Percentiles rank a stretch among this genome's conserved stretches.
These are phyloP conservation scores for Cygnus buccinator DNA, from an alignment of 2,113 vertebrate species.

Conservation along the genomic window DNA sequence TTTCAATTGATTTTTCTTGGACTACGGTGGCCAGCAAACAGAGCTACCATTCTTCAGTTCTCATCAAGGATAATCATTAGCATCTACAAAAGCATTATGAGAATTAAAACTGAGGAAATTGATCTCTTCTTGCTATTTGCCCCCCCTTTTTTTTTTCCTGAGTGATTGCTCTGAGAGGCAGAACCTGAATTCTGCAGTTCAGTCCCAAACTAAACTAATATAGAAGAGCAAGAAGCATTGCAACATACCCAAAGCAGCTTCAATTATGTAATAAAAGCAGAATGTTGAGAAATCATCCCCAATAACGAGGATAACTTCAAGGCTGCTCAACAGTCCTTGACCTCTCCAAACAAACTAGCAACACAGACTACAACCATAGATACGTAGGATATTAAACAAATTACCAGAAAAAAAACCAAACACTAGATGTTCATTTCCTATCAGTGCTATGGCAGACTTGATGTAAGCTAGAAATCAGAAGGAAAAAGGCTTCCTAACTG, in stretches of 20 bases:
- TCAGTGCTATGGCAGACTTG: not conserved
- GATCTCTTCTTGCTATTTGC: rapidly evolving
- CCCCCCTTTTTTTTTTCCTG: no score
- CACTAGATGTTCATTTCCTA: not conserved
- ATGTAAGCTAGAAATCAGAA: not conserved
- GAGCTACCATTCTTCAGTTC: not conserved
- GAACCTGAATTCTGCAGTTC: not conserved
- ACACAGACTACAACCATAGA: not conserved
- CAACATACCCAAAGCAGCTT: not conserved
- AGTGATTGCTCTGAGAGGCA: not conserved
- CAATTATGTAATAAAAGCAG: not conserved
- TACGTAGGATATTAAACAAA: not conserved
- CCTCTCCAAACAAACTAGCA: not conserved
- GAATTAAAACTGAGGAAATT: not conserved
- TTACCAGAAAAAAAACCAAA: not conserved
- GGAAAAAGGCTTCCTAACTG: not conserved
- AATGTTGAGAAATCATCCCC: not conserved
- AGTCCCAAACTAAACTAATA: not conserved
- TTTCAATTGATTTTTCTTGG: not conserved
- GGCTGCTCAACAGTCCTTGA: not conserved
- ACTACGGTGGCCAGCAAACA: not conserved
- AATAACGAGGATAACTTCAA: not conserved
- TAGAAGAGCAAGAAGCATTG: not conserved
- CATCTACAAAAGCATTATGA: not conserved
- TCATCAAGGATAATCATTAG: not conserved